Percentiles rank a stretch among this genome's conserved stretches.
phyloP scores from a whole-genome alignment of 1,140 invertebrate genomes.

The Ladona fulva region DNA sequence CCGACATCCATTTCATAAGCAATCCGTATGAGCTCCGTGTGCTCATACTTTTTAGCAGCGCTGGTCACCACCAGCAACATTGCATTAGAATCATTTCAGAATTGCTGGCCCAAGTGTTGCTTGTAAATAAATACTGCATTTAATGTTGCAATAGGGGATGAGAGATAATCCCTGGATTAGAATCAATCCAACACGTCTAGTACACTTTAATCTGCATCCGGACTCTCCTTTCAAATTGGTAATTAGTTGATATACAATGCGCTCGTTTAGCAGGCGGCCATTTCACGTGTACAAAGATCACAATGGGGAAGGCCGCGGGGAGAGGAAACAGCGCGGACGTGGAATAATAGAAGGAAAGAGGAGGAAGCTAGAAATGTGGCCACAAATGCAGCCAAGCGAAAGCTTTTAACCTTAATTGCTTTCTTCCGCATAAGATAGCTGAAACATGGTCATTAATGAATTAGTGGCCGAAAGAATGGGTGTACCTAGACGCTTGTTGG shows the following conservation, averaged over 20 bases:
- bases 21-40: too few relatives aligned
- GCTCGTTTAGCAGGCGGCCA: neutral
- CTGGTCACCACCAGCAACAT: too few relatives aligned
- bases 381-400: neutral
- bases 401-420: slow-evolving; percentile 7
- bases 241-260: neutral
- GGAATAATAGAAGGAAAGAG: neutral
- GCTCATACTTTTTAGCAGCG: too few relatives aligned
- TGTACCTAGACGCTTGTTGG: neutral
- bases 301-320: neutral
- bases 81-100: too few relatives aligned
- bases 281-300: neutral
- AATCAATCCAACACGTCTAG: too few relatives aligned
- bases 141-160: too few relatives aligned
- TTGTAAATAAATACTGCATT: too few relatives aligned
- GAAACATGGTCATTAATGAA: neutral
- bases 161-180: too few relatives aligned
- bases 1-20: too few relatives aligned
- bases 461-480: neutral
- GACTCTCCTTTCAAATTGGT: neutral
- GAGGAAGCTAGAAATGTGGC: neutral
- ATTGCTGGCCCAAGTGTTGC: too few relatives aligned
- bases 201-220: too few relatives aligned
- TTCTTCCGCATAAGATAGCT: neutral
- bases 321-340: neutral